phyloP scores from a whole-genome alignment of 2,113 vertebrate species.

The Labrus mixtus region DNA sequence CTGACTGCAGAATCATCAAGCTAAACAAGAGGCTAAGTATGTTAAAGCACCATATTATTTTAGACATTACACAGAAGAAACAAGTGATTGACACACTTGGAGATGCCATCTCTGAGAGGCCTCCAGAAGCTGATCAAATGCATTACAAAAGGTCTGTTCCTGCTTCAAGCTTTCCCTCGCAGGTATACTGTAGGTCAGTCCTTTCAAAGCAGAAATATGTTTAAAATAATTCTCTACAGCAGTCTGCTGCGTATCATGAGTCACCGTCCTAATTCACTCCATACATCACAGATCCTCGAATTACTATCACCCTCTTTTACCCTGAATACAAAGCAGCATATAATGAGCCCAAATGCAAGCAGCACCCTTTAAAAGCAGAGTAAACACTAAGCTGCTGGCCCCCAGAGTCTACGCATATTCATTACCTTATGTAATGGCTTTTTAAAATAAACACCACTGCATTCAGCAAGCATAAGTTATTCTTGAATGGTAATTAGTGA shows the following conservation, averaged over 20 bases:
- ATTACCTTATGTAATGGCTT: constrained; percentile 74
- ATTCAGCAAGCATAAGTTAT: constrained; percentile 65
- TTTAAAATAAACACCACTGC: constrained; percentile 66
- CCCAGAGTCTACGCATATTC: constrained; percentile 59
- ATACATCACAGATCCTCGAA: constrained; percentile 53
- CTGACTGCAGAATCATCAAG: neutral
- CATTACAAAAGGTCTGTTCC: constrained; percentile 3
- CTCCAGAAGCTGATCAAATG: constrained; percentile 7
- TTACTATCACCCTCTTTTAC: constrained; percentile 59
- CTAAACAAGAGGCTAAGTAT: neutral
- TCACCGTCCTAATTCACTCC: constrained; percentile 45
- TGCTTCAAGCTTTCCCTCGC: neutral
- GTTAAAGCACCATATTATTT: neutral
- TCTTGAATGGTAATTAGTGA: constrained; percentile 57
- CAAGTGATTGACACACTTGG: neutral
- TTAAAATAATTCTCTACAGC: constrained; percentile 4
- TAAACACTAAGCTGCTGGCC: constrained; percentile 61
- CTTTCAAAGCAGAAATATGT: constrained; percentile 27
- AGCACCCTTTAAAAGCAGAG: constrained; percentile 55
- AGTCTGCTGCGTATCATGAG: constrained; percentile 8
- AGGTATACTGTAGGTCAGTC: constrained; percentile 30
- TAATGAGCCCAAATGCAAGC: constrained; percentile 66
- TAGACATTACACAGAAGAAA: neutral
- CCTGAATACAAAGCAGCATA: constrained; percentile 52
- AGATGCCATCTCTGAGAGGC: neutral